Evolutionary conservation across 2,797 vertebrate genomes (phyloP), one percentile per base, ranked within the genome.

Genomic region (Brachyalestes nurse): DNA sequence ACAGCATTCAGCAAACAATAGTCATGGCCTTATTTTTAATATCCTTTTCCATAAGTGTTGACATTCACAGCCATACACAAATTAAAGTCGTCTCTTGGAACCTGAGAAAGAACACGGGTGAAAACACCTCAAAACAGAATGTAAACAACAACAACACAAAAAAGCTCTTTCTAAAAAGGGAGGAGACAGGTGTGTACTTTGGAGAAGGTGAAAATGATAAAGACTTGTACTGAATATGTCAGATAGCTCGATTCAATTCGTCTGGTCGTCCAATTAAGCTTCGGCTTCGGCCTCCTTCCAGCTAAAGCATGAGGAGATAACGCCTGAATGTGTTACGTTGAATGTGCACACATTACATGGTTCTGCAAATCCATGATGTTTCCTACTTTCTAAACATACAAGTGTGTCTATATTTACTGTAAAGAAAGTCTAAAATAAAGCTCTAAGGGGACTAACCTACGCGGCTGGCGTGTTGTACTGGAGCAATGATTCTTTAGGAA

Each of bases 41-140:
- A 70, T 74, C 72, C 74, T 70, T 69, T 85, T 28, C 72, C 65
- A 72, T 74, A 71, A 74, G 75, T 71, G 72, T 67, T 82, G 69
- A 83, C 83, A 86, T 79, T 81, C 81, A 81, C 82, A 83, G 81
- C 70, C 81, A 81, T 78, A 77, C 57, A 73, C 67, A 82, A 87
- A 85, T 57, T 19, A 83, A 87, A 85, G 72, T 75, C 73, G 62
- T 82, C 81, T 71, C 82, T 77, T 69, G 82, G 80, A 85, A 85
- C 86, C 86, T 87, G 83, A 87, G 86, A 87, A 83, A 85, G 79
- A 83, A 84, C 79, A 82, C 80, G 40, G 60, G 79, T 67, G 73
- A 61, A 66, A 77, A 83, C 79, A 79, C 73, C 72, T 53, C 74
- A 85, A 28, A 28, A 75, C 47, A 70, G 62, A 81, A 40, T 66